phyloP scores from a whole-genome alignment of 1,140 invertebrate species.

The Bombus picipes region DNA sequence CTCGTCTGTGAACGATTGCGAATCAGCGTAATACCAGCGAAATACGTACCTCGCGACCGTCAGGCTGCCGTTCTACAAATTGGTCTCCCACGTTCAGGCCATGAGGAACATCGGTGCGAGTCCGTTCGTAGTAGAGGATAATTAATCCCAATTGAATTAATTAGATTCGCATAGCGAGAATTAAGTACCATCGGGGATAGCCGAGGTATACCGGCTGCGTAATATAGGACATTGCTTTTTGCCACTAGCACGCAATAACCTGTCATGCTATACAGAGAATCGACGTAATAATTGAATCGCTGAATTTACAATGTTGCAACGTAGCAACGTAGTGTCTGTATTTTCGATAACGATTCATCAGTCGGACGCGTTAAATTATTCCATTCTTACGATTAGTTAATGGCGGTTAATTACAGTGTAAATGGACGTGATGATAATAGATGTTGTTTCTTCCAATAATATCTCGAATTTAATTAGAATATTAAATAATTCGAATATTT shows the following conservation, averaged over 20 bases:
- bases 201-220: background rate
- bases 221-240: constrained; percentile 30
- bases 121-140: constrained; percentile 23
- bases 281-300: constrained; percentile 38
- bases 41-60: constrained; percentile 3
- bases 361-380: background rate
- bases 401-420: too few relatives aligned
- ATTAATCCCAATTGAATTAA: constrained; percentile 68
- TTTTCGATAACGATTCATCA: constrained; percentile 17
- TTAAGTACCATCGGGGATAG: constrained; percentile 39
- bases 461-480: too few relatives aligned
- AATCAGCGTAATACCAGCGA: constrained; percentile 14
- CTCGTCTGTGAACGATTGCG: constrained; percentile 13
- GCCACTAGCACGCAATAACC: constrained; percentile 20
- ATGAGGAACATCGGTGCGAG: background rate
- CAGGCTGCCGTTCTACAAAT: constrained; percentile 45
- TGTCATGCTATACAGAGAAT: constrained; percentile 9
- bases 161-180: constrained; percentile 53
- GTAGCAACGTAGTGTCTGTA: too few relatives aligned
- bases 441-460: too few relatives aligned
- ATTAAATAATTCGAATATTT: too few relatives aligned
- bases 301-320: constrained; percentile 13
- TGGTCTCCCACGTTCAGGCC: constrained; percentile 29
- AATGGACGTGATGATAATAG: too few relatives aligned
- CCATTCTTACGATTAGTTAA: background rate